A percentile compares a stretch with the other conserved stretches of the same genome.
Conservation (phyloP, 2,113 vertebrate species). For the Carollia perspicillata region DNA sequence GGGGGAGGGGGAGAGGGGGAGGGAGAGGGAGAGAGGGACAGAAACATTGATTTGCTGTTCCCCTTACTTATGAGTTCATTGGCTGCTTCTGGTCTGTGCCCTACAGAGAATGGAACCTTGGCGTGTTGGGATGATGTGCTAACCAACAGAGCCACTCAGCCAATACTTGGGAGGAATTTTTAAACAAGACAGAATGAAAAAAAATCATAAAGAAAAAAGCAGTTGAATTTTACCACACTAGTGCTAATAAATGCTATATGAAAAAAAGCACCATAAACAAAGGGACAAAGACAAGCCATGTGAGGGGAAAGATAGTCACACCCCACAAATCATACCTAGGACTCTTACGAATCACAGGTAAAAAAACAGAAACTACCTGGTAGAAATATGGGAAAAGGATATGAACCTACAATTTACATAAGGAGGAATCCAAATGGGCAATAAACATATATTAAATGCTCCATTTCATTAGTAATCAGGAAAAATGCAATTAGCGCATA, state of each 20-base stretch:
- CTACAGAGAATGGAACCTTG: too few species aligned
- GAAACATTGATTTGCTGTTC: too few species aligned
- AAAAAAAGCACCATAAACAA: conserved; percentile 34
- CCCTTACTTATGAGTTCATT: too few species aligned
- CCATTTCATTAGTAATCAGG: background rate
- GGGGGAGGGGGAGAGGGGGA: too few species aligned
- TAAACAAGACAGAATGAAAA: conserved; percentile 15
- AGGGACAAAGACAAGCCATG: conserved; percentile 43
- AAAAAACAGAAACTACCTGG: background rate
- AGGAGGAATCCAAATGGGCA: background rate
- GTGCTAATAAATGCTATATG: conserved; percentile 39
- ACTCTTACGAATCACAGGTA: conserved; percentile 17
- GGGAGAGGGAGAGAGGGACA: too few species aligned
- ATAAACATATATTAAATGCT: background rate
- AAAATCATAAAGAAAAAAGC: conserved; percentile 38
- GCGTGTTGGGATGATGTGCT: too few species aligned
- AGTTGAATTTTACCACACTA: conserved; percentile 17
- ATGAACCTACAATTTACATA: conserved; percentile 15
- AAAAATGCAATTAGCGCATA: background rate
- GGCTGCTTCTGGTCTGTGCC: too few species aligned
- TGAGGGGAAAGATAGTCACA: background rate
- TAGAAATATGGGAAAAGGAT: background rate
- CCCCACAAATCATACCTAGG: background rate
- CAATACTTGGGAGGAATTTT: background rate
- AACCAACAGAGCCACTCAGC: too few species aligned